Evolutionary conservation across 2,888 invertebrate genomes (phyloP).

Genomic region (Deilephila elpenor): DNA sequence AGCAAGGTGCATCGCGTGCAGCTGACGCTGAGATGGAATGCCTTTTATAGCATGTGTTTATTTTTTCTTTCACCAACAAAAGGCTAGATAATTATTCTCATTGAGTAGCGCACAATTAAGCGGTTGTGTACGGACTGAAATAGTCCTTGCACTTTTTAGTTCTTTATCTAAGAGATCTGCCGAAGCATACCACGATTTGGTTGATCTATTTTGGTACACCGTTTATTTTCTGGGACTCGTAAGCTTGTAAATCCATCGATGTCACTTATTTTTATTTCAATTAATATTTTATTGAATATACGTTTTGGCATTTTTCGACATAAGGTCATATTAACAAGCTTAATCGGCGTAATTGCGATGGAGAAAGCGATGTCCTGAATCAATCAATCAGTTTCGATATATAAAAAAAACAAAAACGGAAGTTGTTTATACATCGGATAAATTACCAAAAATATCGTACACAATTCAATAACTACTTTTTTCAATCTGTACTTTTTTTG

Average conservation of each 20-base stretch:
- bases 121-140: background rate
- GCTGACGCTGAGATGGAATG: conserved; percentile 18
- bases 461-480: background rate
- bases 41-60: background rate
- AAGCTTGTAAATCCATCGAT: conserved; percentile 6
- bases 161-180: conserved; percentile 1
- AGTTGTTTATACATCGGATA: no score
- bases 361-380: conserved; percentile 14
- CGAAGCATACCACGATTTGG: background rate
- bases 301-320: no score
- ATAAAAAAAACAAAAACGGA: background rate
- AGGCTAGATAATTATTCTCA: conserved; percentile 13
- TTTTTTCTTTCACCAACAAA: conserved; percentile 4
- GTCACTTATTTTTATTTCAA: background rate
- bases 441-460: background rate
- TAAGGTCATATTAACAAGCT: no score
- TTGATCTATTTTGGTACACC: conserved; percentile 14
- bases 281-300: no score
- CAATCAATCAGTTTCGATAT: conserved; percentile 2
- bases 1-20: conserved; percentile 21
- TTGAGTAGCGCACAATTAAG: background rate
- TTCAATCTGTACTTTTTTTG: no score
- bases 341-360: background rate
- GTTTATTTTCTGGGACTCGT: background rate
- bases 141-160: conserved; percentile 6